Evolutionary conservation across 2,888 invertebrate genomes (phyloP).

Genomic region (Nymphalis c-album): DNA sequence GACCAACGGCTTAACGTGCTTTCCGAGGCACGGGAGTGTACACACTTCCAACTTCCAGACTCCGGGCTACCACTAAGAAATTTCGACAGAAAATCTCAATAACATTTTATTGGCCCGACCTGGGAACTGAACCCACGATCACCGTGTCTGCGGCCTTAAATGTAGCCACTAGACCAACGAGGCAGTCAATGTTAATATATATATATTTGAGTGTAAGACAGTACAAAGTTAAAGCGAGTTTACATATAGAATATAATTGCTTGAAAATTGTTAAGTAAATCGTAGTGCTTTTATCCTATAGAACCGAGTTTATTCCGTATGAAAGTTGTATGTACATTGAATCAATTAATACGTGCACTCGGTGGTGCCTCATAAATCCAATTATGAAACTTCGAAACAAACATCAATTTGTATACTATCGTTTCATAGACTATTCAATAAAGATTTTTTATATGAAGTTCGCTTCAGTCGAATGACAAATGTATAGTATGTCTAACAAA

Average conservation of each 20-base stretch:
- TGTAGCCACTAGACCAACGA: too few species aligned
- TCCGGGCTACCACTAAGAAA: too few species aligned
- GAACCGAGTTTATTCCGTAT: slow-evolving; percentile 12
- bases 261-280: not conserved
- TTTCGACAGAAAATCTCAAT: too few species aligned
- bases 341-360: slow-evolving; percentile 26
- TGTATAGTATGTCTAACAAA: too few species aligned
- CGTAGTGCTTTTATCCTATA: slow-evolving; percentile 12
- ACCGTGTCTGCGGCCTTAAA: too few species aligned
- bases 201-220: too few species aligned
- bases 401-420: slow-evolving; percentile 19
- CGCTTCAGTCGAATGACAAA: not conserved
- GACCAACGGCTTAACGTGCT: too few species aligned
- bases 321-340: slow-evolving; percentile 22
- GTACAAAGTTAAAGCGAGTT: not conserved
- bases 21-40: too few species aligned
- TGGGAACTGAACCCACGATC: too few species aligned
- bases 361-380: slow-evolving; percentile 24
- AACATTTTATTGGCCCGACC: too few species aligned
- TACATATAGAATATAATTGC: not conserved
- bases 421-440: slow-evolving; percentile 1
- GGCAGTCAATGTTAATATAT: too few species aligned
- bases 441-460: not conserved
- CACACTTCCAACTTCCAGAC: too few species aligned
- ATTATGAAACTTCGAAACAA: slow-evolving; percentile 32